phyloP scores from a whole-genome alignment of 1,140 invertebrate genomes.

The Meloidogyne floridensis region DNA sequence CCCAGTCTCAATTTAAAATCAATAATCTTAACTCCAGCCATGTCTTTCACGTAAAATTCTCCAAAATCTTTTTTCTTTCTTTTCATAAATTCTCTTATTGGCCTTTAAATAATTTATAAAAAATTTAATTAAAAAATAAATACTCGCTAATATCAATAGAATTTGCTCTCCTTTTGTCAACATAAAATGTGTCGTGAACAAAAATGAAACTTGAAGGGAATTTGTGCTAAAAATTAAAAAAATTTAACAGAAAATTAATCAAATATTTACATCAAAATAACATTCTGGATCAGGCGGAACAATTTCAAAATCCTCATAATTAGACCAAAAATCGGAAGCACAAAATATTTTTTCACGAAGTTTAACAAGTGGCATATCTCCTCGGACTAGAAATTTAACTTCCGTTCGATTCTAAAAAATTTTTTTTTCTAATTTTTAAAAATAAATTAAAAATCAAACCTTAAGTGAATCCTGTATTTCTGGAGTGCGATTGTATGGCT shows the following conservation, averaged over 20 bases:
- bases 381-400: slow-evolving; percentile 64
- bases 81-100: slow-evolving; percentile 66
- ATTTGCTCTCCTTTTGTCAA: slow-evolving; percentile 65
- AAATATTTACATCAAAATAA: slow-evolving; percentile 49
- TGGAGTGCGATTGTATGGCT: slow-evolving; percentile 34
- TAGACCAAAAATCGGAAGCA: slow-evolving; percentile 61
- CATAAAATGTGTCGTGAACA: slow-evolving; percentile 68
- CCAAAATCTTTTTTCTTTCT: slow-evolving; percentile 49
- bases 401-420: slow-evolving; percentile 57
- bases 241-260: slow-evolving; percentile 4
- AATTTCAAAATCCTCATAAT: slow-evolving; percentile 65
- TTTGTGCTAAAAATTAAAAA: slow-evolving; percentile 58
- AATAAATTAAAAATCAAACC: too few species aligned
- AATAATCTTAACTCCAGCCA: slow-evolving; percentile 65
- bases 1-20: slow-evolving; percentile 68
- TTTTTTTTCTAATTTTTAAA: too few species aligned
- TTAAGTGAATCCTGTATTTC: slow-evolving; percentile 24
- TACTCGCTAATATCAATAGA: slow-evolving; percentile 66
- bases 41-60: slow-evolving; percentile 56
- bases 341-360: slow-evolving; percentile 66
- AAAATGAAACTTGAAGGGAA: slow-evolving; percentile 68
- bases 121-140: too few species aligned
- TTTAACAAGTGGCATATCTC: slow-evolving; percentile 63
- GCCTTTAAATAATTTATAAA: slow-evolving; percentile 33
- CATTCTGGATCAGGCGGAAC: slow-evolving; percentile 47